Base-by-base conservation (phyloP, 2,888 invertebrate species). In the Scotopteryx bipunctaria region DNA sequence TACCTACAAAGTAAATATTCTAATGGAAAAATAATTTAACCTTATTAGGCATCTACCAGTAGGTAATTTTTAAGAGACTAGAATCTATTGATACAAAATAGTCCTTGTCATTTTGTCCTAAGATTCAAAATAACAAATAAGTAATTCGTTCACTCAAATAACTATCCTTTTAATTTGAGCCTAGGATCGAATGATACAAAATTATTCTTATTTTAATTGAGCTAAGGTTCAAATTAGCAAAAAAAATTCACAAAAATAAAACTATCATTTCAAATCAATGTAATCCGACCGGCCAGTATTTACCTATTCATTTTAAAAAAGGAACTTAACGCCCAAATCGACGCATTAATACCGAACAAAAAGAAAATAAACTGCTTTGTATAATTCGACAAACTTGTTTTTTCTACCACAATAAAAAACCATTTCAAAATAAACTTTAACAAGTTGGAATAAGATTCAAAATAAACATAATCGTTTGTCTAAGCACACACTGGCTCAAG, bases 261-360 rank as follows among this genome's bases (percentile, higher is more conserved):
- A 73, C 76, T 73, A 77, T 77, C 69, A 80, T 80, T 78, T 63
- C 71, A 70, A 56, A 76, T 76, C 80, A 81, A 75, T 81, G 89
- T 77, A 89, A 89, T 69, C 67, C 59, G 89, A 89, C 68, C 69
- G 83, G 72, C 63, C 76, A 83, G 81, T 89, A 88, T 90, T 90
- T 89, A 88, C 86, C 88, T 89, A 88, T 90, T 88, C 89, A 89
- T 89, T 89, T 87, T 78, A 78, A 86, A 88, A 86, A 86, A 81
- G 82, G 85, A 88, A 87, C 83, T 86, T 83, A 85, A 89, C 89
- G 87, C 89, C 89, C 88, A 89, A 87, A 89, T 89, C 87, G 87
- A 80, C 81, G 81, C 82, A 73, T 81, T 87, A 87, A 88, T 85
- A 81, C 73, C 67, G 70, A 58, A 89, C 89, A 89, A 88, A 87